Evolutionary conservation across 2,113 vertebrate species (phyloP).

Genomic region (Salvator merianae): DNA sequence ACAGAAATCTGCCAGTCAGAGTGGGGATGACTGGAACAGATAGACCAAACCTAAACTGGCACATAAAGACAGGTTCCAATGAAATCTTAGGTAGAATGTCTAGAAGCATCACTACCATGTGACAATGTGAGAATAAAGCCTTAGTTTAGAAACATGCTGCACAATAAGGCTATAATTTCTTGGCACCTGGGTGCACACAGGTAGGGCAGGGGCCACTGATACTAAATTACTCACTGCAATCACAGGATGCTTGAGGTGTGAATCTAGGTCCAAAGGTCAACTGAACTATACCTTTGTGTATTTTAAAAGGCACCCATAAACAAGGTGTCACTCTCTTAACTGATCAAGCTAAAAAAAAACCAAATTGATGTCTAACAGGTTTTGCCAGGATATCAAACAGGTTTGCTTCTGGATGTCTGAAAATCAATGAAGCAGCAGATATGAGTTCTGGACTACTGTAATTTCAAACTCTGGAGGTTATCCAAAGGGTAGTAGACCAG

Average conservation of each 20-base stretch:
- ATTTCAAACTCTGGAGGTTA: not conserved
- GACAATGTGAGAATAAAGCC: not conserved
- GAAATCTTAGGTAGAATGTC: not conserved
- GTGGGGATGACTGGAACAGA: not conserved
- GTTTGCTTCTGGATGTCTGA: not conserved
- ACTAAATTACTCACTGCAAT: not conserved
- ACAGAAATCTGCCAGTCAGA: not conserved
- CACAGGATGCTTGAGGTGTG: not conserved
- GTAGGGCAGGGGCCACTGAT: not conserved
- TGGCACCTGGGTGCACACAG: not conserved
- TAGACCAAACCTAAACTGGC: not conserved
- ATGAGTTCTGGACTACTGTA: not conserved
- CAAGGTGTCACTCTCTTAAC: not conserved
- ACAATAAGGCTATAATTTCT: too few relatives aligned
- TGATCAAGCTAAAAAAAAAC: not conserved
- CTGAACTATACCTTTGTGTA: not conserved
- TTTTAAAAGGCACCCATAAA: not conserved
- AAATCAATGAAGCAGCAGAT: not conserved
- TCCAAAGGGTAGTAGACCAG: not conserved
- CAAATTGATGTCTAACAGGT: not conserved
- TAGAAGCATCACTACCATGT: not conserved
- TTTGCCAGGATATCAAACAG: not conserved
- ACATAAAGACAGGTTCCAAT: not conserved
- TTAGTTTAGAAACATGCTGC: not conserved
- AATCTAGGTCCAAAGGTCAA: not conserved